Base-by-base conservation (phyloP, 2,797 vertebrate genomes). In the Macroramphosus scolopax region DNA sequence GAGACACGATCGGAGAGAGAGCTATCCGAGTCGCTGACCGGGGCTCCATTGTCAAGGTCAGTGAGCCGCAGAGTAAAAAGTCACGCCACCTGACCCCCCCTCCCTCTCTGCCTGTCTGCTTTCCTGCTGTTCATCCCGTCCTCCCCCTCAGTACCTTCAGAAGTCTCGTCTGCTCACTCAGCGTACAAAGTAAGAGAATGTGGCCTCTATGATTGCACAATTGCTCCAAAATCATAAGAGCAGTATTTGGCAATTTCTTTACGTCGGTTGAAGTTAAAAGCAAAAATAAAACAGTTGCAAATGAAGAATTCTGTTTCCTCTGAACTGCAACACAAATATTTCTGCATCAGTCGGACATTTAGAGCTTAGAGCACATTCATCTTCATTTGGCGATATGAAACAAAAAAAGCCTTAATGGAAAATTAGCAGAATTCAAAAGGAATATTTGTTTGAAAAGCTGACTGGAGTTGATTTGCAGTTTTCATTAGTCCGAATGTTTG, bases 21-120 rank as follows among this genome's bases (percentile, higher is more conserved):
- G 74, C 69, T 69, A 80, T 66, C 70, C 11, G 51, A 77, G 75
- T 75, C 29, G 39, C 56, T 68, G 61, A 53, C 75, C 63, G 69
- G 45, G 72, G 70, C 68, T 79, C 52, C 76, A 83, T 72, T 83
- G 82, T 86, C 85, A 86, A 86, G 82, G 82, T 86, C 83, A 84
- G 77, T 56, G 67, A 85, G 81, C 54, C 14, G 40, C 51, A 17
- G 73, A 80, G 79, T 78, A 76, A 78, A 80, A 81, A 81, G 76
- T 77, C 81, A 74, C 68, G 59, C 68, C 78, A 78, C 75, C 72
- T 78, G 74, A 75, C 75, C 56, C 66, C 17, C 66, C 39, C 42
- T 40, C 45, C 42, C 50, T 26, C 35, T 39, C 54, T n/a, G 41
- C 63, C 61, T 65, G 59, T 77, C 78, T 73, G 57, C 72, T 68